Percentiles rank a stretch among this genome's conserved stretches.
Conservation (phyloP, 1,140 invertebrate genomes). For the Penaeus indicus region DNA sequence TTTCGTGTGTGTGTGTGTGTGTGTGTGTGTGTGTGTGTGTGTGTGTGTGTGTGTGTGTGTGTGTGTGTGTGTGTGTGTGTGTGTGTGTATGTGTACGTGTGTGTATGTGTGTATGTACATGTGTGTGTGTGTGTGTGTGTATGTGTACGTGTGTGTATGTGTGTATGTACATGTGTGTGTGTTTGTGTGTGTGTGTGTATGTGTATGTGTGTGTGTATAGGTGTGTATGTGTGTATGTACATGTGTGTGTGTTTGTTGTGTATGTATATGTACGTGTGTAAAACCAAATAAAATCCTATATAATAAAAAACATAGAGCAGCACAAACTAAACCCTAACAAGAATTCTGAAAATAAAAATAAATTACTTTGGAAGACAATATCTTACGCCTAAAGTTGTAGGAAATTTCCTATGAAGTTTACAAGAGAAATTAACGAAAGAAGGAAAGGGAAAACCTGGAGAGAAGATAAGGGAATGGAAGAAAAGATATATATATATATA, state of each 20-base stretch:
- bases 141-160: background rate
- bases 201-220: background rate
- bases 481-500: no score
- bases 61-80: conserved; percentile 10
- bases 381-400: no score
- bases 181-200: conserved; percentile 6
- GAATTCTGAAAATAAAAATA: background rate
- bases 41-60: conserved; percentile 10
- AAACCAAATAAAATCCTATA: no score
- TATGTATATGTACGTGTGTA: conserved; percentile 12
- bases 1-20: no score
- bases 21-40: conserved; percentile 11
- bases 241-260: background rate
- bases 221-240: background rate
- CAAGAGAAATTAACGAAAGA: no score
- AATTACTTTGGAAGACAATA: background rate
- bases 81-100: conserved; percentile 5
- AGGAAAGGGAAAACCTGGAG: no score
- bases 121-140: no score
- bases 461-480: no score
- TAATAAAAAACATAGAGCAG: no score
- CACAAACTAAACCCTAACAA: no score
- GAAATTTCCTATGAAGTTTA: no score
- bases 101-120: conserved; percentile 5
- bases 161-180: background rate